phyloP scores from a whole-genome alignment of 1,140 invertebrate species.

The Eufriesea mexicana region DNA sequence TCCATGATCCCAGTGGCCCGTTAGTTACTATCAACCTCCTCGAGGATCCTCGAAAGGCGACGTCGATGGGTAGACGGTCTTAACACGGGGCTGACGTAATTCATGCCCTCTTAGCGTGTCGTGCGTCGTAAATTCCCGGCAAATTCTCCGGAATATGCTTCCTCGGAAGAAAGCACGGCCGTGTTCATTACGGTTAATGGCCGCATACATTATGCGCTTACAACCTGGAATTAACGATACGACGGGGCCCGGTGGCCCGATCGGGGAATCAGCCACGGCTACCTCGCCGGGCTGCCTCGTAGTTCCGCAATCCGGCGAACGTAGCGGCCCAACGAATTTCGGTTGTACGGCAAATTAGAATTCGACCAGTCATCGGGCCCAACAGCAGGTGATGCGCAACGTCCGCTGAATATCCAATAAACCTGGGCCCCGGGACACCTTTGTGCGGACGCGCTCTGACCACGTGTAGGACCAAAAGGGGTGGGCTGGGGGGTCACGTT shows the following conservation, averaged over 20 bases:
- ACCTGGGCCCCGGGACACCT: slow-evolving; percentile 8
- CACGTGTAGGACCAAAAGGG: too few species aligned
- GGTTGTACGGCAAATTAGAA: slow-evolving; percentile 60
- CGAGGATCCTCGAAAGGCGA: too few species aligned
- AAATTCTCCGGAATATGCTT: slow-evolving; percentile 46
- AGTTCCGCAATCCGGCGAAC: slow-evolving; percentile 19
- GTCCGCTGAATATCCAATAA: slow-evolving; percentile 66
- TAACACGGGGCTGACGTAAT: slow-evolving; percentile 33
- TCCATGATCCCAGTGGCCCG: too few species aligned
- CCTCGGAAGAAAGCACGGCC: slow-evolving; percentile 56
- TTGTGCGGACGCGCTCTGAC: not conserved
- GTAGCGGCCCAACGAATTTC: slow-evolving; percentile 45
- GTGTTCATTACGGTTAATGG: slow-evolving; percentile 67
- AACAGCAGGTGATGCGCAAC: slow-evolving; percentile 58
- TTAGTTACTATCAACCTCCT: too few species aligned
- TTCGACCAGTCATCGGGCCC: slow-evolving; percentile 48
- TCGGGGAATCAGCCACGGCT: slow-evolving; percentile 5
- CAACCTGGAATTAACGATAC: slow-evolving; percentile 62
- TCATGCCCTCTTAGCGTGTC: slow-evolving; percentile 45
- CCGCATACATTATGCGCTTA: slow-evolving; percentile 52
- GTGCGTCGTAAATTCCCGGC: slow-evolving; percentile 58
- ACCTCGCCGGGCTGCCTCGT: not conserved
- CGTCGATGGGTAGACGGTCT: not conserved
- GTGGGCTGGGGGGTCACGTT: not conserved
- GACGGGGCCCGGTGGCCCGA: slow-evolving; percentile 39